A percentile compares a stretch with the other conserved stretches of the same genome.
These are phyloP conservation scores for Danio tinwini DNA, from an alignment of 2,797 vertebrate species.

Conservation along the genomic window DNA sequence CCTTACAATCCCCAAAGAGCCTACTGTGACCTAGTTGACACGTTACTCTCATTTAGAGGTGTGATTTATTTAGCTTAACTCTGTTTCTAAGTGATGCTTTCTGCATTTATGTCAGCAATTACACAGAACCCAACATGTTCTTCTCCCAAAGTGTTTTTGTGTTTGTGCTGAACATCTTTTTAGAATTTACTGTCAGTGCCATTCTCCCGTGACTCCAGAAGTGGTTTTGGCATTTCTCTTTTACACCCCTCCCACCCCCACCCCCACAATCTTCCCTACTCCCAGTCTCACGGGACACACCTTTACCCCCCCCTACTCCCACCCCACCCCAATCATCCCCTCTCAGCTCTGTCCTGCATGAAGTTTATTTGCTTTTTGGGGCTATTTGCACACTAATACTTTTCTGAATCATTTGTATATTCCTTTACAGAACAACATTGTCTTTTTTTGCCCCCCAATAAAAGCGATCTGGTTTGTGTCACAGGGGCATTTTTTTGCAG, in stretches of 20 bases:
- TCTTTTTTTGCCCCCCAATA: conserved; percentile 80
- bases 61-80: conserved; percentile 62
- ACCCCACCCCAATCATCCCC: conserved; percentile 19
- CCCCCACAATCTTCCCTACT: conserved; percentile 48
- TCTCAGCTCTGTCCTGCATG: not conserved
- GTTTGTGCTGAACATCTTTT: conserved; percentile 10
- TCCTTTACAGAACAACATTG: conserved; percentile 81
- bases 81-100: conserved; percentile 23
- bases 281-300: conserved; percentile 21
- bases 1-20: conserved; percentile 68
- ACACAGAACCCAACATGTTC: conserved; percentile 3
- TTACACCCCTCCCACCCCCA: not conserved
- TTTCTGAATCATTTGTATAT: conserved; percentile 79
- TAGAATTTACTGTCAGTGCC: conserved; percentile 37
- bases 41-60: conserved; percentile 61
- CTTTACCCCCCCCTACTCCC: not conserved
- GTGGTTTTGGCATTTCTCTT: conserved; percentile 41
- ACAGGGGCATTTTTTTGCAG: conserved; percentile 79
- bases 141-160: conserved; percentile 6
- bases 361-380: conserved; percentile 42
- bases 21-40: conserved; percentile 72
- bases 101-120: conserved; percentile 24
- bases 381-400: conserved; percentile 69
- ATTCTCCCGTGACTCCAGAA: conserved; percentile 29
- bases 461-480: conserved; percentile 88